A percentile compares a stretch with the other conserved stretches of the same genome.
These are phyloP conservation scores for Alaudala cheleensis DNA, from an alignment of 2,113 vertebrate genomes.

Conservation along the genomic window DNA sequence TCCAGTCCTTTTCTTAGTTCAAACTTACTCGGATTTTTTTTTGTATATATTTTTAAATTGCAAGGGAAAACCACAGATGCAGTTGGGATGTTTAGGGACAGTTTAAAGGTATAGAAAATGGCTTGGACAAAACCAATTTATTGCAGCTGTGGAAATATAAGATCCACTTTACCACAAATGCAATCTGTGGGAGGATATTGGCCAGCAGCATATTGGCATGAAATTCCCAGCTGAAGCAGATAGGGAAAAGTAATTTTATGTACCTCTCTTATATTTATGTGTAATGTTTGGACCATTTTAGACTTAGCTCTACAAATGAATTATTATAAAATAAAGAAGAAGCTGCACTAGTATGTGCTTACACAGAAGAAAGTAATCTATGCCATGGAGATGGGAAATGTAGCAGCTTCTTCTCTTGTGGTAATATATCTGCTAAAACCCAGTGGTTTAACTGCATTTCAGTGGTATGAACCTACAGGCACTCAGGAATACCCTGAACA, in stretches of 20 bases:
- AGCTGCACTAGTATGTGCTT: neutral
- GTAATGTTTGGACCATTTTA: neutral
- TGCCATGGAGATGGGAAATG: neutral
- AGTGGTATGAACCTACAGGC: neutral
- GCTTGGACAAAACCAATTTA: conserved; percentile 21
- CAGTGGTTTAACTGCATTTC: neutral
- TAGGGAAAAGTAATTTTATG: conserved; percentile 28
- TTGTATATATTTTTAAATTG: neutral
- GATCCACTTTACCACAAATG: conserved; percentile 13
- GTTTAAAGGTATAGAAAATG: conserved; percentile 1
- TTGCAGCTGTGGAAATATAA: conserved; percentile 14
- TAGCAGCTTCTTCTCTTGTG: neutral
- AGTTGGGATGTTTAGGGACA: neutral
- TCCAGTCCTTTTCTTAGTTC: neutral
- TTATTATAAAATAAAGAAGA: neutral
- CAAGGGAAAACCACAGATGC: neutral
- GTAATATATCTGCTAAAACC: neutral
- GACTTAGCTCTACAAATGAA: neutral
- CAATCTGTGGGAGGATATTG: conserved; percentile 8
- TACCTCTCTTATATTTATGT: neutral
- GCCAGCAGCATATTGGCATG: conserved; percentile 6
- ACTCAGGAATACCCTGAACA: neutral
- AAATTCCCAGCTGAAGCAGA: conserved; percentile 20
- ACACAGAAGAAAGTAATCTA: neutral
- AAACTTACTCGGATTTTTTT: neutral